Evolutionary conservation across 2,888 invertebrate species (phyloP), one percentile per base, ranked within the genome.

Genomic region (Zygothrica quintamaculata): DNA sequence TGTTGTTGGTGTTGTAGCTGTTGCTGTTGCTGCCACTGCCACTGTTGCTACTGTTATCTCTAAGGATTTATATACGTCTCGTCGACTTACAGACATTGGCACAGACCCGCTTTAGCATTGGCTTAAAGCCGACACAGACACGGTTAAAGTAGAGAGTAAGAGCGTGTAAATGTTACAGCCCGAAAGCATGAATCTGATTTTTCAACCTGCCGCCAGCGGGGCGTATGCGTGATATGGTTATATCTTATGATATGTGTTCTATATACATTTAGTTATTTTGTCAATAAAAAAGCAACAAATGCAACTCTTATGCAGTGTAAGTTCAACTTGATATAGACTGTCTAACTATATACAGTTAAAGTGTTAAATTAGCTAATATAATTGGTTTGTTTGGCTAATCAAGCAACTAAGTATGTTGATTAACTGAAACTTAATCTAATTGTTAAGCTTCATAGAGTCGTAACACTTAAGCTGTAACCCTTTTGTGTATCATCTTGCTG

Each of bases 41-140:
- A 34, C 44, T 55, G 18, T 18, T 50, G 29, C n/a, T 50, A 40
- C 42, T 51, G 65, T 64, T 75, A 72, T 72, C 59, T 73, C 51
- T 52, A 31, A 43, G 77, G 87, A 80, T 84, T 77, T 79, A 70
- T 75, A 70, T 74, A 42, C 73, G 70, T 70, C 61, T 69, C 62
- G 46, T 64, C 42, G 75, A 73, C 76, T 78, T 73, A 66, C 59
- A 76, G 84, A 75, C 82, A 60, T 65, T 74, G 78, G 60, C 61
- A 82, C 74, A 62, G 56, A 64, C 65, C 65, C 46, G 82, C 58
- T 59, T 72, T 52, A 66, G 76, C 78, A 51, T 75, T 76, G 86
- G 84, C 86, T 86, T 86, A 70, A 57, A 73, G 65, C 56, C 64
- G 58, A 73, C 73, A 69, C 84, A 55, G 62, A 65, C 44, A 65